These are phyloP conservation scores for Metopia argyrocephala DNA, from an alignment of 2,888 invertebrate genomes.

Conservation along the genomic window DNA sequence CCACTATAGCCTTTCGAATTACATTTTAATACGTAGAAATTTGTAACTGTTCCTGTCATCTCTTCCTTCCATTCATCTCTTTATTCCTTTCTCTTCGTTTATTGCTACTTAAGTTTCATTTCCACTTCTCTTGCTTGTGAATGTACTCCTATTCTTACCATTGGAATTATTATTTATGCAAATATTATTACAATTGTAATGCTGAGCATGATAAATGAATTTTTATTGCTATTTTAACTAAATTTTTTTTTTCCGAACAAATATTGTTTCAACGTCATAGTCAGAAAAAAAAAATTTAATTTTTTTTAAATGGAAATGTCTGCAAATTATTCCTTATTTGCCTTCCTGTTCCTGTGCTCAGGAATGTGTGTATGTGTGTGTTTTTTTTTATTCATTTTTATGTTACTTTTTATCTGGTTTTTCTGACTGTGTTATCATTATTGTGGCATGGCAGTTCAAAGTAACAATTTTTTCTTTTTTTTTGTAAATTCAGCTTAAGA, in stretches of 20 bases:
- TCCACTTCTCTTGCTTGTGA: background rate
- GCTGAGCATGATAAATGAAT: slow-evolving; percentile 30
- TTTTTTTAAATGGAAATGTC: background rate
- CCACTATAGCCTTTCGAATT: no score
- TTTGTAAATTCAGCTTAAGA: background rate
- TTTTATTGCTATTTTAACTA: slow-evolving; percentile 9
- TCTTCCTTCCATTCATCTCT: no score
- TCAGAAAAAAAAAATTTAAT: no score
- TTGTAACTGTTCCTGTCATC: no score
- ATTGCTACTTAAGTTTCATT: background rate
- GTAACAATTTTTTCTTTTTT: background rate
- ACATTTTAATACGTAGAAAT: no score
- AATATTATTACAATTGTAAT: slow-evolving; percentile 37
- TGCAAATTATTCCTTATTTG: background rate
- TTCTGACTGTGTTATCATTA: background rate
- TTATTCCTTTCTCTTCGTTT: no score
- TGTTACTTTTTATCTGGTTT: slow-evolving; percentile 9
- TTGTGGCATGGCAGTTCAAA: background rate
- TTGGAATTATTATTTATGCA: slow-evolving; percentile 34
- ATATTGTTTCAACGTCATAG: slow-evolving; percentile 27
- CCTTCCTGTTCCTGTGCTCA: slow-evolving; percentile 5
- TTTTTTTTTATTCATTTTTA: background rate
- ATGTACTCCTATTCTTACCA: background rate
- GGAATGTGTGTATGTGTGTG: no score
- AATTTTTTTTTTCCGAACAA: slow-evolving; percentile 12